phyloP scores from a whole-genome alignment of 37 sponge, comb jelly and placozoan species.

The Spongia lamella region DNA sequence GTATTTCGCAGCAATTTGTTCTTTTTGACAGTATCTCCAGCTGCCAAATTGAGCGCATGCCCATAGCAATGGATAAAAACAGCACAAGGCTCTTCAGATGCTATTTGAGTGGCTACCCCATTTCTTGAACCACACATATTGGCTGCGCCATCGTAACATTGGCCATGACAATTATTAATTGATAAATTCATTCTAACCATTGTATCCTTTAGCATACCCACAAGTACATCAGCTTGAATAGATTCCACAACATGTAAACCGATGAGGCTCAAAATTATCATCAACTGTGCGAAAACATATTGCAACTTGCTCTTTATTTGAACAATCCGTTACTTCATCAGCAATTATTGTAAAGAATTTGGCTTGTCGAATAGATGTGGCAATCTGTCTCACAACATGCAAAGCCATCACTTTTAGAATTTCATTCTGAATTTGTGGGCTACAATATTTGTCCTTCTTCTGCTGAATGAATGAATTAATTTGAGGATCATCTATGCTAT shows the following conservation, averaged over 20 bases:
- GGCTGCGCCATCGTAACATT: slow-evolving; percentile 60
- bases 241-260: slow-evolving; percentile 34
- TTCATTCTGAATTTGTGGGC: slow-evolving; percentile 53
- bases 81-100: slow-evolving; percentile 41
- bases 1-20: not conserved
- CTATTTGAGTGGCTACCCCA: slow-evolving; percentile 46
- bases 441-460: slow-evolving; percentile 14
- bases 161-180: slow-evolving; percentile 26
- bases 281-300: slow-evolving; percentile 32
- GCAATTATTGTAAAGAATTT: no score
- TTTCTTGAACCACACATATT: slow-evolving; percentile 40
- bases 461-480: slow-evolving; percentile 11
- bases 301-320: slow-evolving; percentile 53
- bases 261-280: slow-evolving; percentile 24
- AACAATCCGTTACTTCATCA: no score
- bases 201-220: slow-evolving; percentile 36
- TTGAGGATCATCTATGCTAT: slow-evolving; percentile 3
- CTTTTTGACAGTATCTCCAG: slow-evolving; percentile 1
- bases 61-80: slow-evolving; percentile 9
- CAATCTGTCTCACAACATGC: slow-evolving; percentile 14
- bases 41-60: slow-evolving; percentile 16
- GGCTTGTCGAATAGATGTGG: slow-evolving; percentile 10
- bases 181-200: slow-evolving; percentile 28
- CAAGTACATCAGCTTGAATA: slow-evolving; percentile 15
- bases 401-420: slow-evolving; percentile 49